These are phyloP conservation scores for Epinephelus malabaricus DNA, from an alignment of 2,797 vertebrate species.

Conservation along the genomic window DNA sequence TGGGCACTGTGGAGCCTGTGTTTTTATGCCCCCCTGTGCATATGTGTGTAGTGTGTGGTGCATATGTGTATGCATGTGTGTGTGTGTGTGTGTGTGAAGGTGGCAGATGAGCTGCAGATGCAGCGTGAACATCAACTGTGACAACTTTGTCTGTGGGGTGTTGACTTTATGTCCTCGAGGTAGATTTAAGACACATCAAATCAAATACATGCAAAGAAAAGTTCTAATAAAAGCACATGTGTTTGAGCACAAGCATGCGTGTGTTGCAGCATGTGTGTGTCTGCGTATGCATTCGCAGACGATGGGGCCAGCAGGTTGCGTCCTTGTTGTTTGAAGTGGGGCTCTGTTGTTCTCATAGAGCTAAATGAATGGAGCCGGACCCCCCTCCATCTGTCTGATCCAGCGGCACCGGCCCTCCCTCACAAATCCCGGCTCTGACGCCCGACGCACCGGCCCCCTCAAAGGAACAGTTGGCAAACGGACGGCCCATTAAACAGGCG, in stretches of 20 bases:
- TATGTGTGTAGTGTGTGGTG: slow-evolving; percentile 39
- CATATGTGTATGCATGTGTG: slow-evolving; percentile 38
- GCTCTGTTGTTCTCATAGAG: slow-evolving; percentile 84
- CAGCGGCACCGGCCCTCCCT: slow-evolving; percentile 82
- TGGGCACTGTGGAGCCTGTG: slow-evolving; percentile 63
- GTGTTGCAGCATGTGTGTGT: slow-evolving; percentile 70
- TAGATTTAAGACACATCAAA: slow-evolving; percentile 44
- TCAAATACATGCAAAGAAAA: slow-evolving; percentile 43
- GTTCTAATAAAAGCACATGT: slow-evolving; percentile 67
- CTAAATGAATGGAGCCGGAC: slow-evolving; percentile 83
- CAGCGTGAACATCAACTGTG: slow-evolving; percentile 40
- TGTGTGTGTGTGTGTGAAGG: slow-evolving; percentile 34
- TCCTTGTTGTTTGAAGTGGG: slow-evolving; percentile 85
- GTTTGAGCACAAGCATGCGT: slow-evolving; percentile 53
- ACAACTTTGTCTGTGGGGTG: slow-evolving; percentile 52
- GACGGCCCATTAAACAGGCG: slow-evolving; percentile 78
- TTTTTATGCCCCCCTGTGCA: slow-evolving; percentile 61
- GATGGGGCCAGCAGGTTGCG: slow-evolving; percentile 79
- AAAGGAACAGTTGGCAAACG: slow-evolving; percentile 86
- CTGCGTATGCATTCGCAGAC: slow-evolving; percentile 65
- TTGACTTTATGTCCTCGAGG: slow-evolving; percentile 28
- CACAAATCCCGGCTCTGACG: slow-evolving; percentile 81
- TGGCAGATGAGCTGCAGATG: slow-evolving; percentile 57
- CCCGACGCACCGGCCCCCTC: slow-evolving; percentile 79
- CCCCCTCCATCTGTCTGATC: slow-evolving; percentile 85